Evolutionary conservation across 2,113 vertebrate genomes (phyloP).

Genomic region (Xerus inauris): DNA sequence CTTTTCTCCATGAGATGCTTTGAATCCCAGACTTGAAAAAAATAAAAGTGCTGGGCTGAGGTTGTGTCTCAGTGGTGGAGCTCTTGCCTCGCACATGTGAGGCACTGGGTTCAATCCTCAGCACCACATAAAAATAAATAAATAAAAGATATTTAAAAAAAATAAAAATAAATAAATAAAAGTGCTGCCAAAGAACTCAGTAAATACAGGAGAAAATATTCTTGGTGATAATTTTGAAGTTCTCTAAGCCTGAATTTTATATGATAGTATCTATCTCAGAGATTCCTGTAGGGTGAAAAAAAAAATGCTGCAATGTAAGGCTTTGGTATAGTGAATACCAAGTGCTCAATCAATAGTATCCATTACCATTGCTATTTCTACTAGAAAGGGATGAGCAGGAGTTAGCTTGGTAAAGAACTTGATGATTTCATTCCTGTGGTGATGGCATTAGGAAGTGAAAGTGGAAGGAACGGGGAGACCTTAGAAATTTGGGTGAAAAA

Average conservation of each 20-base stretch:
- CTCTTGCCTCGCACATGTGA: too few species aligned
- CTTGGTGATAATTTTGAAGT: neutral
- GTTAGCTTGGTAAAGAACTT: neutral
- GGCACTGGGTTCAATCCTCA: too few species aligned
- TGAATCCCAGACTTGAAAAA: neutral
- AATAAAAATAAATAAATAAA: neutral
- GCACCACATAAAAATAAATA: too few species aligned
- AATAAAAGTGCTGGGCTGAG: neutral
- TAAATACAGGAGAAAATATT: neutral
- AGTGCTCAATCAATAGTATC: neutral
- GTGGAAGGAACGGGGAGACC: slow-evolving; percentile 10
- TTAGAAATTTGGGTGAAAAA: slow-evolving; percentile 21
- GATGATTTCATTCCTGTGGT: slow-evolving; percentile 32
- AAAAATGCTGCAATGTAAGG: neutral
- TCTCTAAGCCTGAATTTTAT: neutral
- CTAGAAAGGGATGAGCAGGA: neutral
- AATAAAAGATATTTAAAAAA: too few species aligned
- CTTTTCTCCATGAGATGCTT: slow-evolving; percentile 8
- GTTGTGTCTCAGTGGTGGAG: too few species aligned
- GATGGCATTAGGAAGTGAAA: slow-evolving; percentile 66
- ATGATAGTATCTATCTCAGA: neutral
- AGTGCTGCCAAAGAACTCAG: neutral
- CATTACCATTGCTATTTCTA: neutral
- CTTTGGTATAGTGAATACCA: neutral
- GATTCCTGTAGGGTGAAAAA: neutral